Evolutionary conservation across 30 jellyfish, hydroid and myxozoan genomes (phyloP), one percentile per base, ranked within the genome.

Genomic region (Turritopsis dohrnii): DNA sequence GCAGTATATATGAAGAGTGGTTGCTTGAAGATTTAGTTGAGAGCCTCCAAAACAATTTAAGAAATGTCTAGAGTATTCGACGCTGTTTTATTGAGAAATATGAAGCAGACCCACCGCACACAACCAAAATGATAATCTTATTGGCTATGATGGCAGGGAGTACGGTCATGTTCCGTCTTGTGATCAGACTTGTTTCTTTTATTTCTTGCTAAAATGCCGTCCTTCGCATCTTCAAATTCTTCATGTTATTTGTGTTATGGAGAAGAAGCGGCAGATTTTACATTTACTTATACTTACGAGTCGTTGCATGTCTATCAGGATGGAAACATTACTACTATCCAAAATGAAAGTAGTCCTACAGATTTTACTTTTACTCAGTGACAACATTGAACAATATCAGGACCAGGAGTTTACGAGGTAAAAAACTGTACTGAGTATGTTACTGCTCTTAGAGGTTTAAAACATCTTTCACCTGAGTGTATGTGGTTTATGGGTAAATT

Each of bases 91-190:
- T n/a, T n/a, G n/a, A n/a, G n/a, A n/a, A n/a, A n/a, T n/a, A n/a
- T n/a, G n/a, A n/a, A n/a, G n/a, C n/a, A n/a, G n/a, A n/a, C n/a
- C n/a, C n/a, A n/a, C n/a, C n/a, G n/a, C n/a, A n/a, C n/a, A n/a
- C n/a, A n/a, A n/a, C n/a, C n/a, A n/a, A n/a, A n/a, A n/a, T n/a
- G n/a, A n/a, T n/a, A n/a, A n/a, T n/a, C n/a, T n/a, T n/a, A n/a
- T n/a, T n/a, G n/a, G n/a, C n/a, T n/a, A 54, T 54, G 72, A 54
- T 54, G 72, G 72, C 72, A 17, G 17, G 16, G 17, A 26, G 76
- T 26, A 17, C 17, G 76, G 76, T 66, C 76, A 66, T 17, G 17
- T 17, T 66, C 76, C 76, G 76, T 3, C 76, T 66, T 66, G 76
- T 17, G 7, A 21, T 66, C 8, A 7, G 17, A 66, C 16, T 66